Percentiles rank a stretch among this genome's conserved stretches.
These are phyloP conservation scores for Melopsittacus undulatus DNA, from an alignment of 2,797 vertebrate genomes.

Conservation along the genomic window DNA sequence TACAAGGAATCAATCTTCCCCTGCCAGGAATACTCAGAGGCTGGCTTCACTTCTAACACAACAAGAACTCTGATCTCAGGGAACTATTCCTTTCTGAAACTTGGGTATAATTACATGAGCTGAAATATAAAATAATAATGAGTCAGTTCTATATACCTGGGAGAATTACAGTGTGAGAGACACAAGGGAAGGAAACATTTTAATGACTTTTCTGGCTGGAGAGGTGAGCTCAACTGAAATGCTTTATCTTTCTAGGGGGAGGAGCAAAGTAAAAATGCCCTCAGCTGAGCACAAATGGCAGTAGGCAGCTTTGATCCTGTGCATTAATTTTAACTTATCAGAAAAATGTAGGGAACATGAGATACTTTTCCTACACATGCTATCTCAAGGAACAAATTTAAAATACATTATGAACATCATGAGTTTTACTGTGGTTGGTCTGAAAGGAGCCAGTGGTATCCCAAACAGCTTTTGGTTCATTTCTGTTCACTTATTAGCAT, in stretches of 20 bases:
- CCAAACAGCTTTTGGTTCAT: background rate
- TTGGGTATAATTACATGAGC: constrained; percentile 46
- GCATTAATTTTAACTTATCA: background rate
- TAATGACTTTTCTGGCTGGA: constrained; percentile 53
- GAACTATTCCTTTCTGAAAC: constrained; percentile 39
- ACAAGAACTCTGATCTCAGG: constrained; percentile 49
- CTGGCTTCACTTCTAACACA: constrained; percentile 55
- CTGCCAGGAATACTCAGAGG: constrained; percentile 39
- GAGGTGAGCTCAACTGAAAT: constrained; percentile 7
- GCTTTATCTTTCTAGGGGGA: background rate
- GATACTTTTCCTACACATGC: background rate
- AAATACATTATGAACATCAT: background rate
- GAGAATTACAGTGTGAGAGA: constrained; percentile 38
- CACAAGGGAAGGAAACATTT: constrained; percentile 35
- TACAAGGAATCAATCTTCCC: constrained; percentile 57
- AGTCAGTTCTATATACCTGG: constrained; percentile 46
- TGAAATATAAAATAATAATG: constrained; percentile 65
- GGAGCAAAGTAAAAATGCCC: background rate
- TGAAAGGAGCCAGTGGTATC: background rate
- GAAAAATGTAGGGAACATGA: background rate
- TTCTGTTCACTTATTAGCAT: background rate
- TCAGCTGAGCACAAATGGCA: background rate
- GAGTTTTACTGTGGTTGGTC: background rate
- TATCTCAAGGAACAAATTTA: background rate
- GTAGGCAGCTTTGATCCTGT: background rate